Conservation (phyloP, 2,888 invertebrate species). For the Stenodema calcarata region DNA sequence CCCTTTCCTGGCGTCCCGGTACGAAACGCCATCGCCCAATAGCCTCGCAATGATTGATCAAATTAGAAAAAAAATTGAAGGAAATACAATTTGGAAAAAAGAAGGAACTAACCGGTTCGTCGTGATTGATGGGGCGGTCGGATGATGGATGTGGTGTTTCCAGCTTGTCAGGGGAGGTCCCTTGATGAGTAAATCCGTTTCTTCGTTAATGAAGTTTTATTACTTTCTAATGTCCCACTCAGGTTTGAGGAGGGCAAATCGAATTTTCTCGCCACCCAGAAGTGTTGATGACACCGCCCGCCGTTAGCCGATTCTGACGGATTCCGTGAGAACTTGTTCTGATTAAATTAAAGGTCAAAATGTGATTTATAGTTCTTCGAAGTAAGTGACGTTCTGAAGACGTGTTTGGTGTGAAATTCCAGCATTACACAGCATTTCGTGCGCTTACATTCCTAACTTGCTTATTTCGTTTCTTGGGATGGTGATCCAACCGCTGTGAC, state of each 20-base stretch:
- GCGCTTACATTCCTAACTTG: too few relatives aligned
- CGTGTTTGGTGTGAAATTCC: too few relatives aligned
- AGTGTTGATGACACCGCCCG: neutral
- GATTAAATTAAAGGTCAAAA: neutral
- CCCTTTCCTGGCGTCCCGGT: neutral
- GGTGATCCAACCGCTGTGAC: too few relatives aligned
- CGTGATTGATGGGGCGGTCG: neutral
- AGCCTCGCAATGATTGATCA: neutral
- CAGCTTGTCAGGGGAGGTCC: neutral
- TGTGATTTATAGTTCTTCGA: neutral
- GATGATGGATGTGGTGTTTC: neutral
- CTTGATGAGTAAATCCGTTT: constrained; percentile 1
- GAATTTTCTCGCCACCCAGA: neutral
- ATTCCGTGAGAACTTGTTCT: neutral
- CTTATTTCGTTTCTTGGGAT: too few relatives aligned
- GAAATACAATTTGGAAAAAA: neutral
- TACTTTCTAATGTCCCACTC: neutral
- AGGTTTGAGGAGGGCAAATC: neutral
- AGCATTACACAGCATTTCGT: too few relatives aligned
- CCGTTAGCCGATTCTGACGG: neutral
- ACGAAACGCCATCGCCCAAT: neutral
- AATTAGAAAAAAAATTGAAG: neutral
- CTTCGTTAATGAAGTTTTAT: neutral
- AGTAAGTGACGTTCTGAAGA: too few relatives aligned
- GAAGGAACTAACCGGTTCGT: neutral